Conservation (phyloP, 2,113 vertebrate genomes). For the Xyliphius kryptos region DNA sequence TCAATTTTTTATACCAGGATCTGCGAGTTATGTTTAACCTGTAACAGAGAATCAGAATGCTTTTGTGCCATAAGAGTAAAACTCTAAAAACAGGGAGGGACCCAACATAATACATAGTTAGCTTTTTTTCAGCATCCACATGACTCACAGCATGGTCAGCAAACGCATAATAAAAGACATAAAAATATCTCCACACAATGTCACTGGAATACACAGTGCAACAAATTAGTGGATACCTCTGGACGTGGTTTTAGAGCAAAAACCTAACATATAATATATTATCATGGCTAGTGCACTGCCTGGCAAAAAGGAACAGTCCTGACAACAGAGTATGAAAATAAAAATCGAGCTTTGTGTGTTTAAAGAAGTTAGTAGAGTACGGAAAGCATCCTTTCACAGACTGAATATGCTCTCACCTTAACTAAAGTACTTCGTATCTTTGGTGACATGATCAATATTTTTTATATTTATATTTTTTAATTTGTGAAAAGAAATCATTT, state of each 20-base stretch:
- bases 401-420: neutral
- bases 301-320: neutral
- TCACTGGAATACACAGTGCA: constrained; percentile 58
- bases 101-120: constrained; percentile 71
- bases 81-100: constrained; percentile 64
- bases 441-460: neutral
- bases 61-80: too few relatives aligned
- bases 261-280: constrained; percentile 41
- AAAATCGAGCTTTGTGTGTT: neutral
- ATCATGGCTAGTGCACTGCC: neutral
- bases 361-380: neutral
- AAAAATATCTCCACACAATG: constrained; percentile 71
- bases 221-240: constrained; percentile 65
- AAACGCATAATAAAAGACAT: constrained; percentile 73
- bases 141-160: constrained; percentile 74
- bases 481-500: neutral
- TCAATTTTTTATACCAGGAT: too few relatives aligned
- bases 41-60: too few relatives aligned
- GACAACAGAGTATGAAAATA: constrained; percentile 4
- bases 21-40: too few relatives aligned
- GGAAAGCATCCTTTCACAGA: neutral
- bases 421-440: neutral
- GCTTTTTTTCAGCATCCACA: constrained; percentile 68
- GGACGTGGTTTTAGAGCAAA: constrained; percentile 56
- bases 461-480: neutral